These are phyloP conservation scores for Monochamus alternatus DNA, from an alignment of 2,888 invertebrate genomes.

Conservation along the genomic window DNA sequence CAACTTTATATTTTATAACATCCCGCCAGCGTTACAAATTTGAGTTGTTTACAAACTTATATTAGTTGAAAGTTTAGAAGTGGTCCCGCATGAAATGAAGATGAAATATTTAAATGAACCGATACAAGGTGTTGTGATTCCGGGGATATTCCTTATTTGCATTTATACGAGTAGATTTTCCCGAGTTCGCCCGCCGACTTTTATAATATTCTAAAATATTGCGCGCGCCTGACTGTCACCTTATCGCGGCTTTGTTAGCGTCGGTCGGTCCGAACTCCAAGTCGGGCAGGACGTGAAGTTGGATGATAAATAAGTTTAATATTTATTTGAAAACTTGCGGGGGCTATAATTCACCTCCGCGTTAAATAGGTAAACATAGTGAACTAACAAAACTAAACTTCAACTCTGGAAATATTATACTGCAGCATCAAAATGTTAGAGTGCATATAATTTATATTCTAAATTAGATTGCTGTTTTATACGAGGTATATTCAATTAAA, in stretches of 20 bases:
- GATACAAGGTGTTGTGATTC: constrained; percentile 56
- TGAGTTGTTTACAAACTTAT: constrained; percentile 58
- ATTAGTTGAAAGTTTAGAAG: constrained; percentile 58
- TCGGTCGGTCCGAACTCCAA: neutral
- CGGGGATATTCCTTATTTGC: constrained; percentile 46
- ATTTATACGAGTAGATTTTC: constrained; percentile 54
- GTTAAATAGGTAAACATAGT: no score
- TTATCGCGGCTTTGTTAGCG: constrained; percentile 5
- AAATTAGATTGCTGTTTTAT: no score
- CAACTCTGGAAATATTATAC: no score
- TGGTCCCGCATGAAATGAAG: constrained; percentile 56
- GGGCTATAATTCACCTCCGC: neutral
- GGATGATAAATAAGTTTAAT: neutral
- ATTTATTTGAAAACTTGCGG: neutral
- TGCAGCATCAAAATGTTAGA: no score
- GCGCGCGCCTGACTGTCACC: constrained; percentile 21
- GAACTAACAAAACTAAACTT: no score
- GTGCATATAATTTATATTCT: no score
- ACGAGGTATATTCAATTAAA: no score
- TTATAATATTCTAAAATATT: constrained; percentile 27
- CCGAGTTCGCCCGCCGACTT: constrained; percentile 10
- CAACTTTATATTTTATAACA: constrained; percentile 26
- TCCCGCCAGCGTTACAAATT: constrained; percentile 51
- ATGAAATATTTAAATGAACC: constrained; percentile 61
- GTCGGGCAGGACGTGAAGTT: neutral